Conservation (phyloP, 2,888 invertebrate species). For the Adelognathus sp. region DNA sequence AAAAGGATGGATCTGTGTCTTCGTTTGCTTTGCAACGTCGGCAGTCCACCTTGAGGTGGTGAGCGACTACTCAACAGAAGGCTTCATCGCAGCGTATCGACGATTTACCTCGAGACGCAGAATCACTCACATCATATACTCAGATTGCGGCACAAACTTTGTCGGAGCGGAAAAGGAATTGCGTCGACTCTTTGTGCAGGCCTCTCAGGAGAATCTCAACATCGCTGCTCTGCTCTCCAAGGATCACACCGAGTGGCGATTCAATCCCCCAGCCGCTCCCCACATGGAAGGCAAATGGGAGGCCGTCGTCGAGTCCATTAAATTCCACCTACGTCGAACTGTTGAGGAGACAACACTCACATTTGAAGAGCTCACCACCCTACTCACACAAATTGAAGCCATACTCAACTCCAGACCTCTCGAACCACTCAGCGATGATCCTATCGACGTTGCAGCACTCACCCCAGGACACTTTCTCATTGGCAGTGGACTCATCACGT, state of each 20-base stretch:
- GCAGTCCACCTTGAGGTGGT: constrained; percentile 64
- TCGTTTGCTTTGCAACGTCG: constrained; percentile 61
- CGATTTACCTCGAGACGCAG: constrained; percentile 59
- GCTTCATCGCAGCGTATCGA: constrained; percentile 59
- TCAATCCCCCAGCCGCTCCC: constrained; percentile 42
- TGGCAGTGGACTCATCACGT: too few relatives aligned
- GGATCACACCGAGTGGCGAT: not conserved
- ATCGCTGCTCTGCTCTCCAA: not conserved
- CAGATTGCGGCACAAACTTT: constrained; percentile 53
- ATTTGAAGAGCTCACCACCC: constrained; percentile 63
- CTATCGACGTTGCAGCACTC: too few relatives aligned
- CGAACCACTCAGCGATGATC: constrained; percentile 61
- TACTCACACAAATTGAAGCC: constrained; percentile 60
- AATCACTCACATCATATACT: constrained; percentile 16
- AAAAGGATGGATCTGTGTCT: constrained; percentile 58
- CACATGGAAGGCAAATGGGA: constrained; percentile 67
- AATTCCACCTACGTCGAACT: constrained; percentile 58
- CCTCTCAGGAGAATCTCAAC: not conserved
- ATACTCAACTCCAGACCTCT: constrained; percentile 62
- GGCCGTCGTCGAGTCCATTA: constrained; percentile 62
- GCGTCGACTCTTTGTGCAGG: not conserved
- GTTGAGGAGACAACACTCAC: constrained; percentile 53
- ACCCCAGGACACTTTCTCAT: too few relatives aligned
- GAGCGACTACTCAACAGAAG: constrained; percentile 49
- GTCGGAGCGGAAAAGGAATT: constrained; percentile 29